Conservation (phyloP, 2,113 vertebrate genomes). For the Aspiorhynchus laticeps region DNA sequence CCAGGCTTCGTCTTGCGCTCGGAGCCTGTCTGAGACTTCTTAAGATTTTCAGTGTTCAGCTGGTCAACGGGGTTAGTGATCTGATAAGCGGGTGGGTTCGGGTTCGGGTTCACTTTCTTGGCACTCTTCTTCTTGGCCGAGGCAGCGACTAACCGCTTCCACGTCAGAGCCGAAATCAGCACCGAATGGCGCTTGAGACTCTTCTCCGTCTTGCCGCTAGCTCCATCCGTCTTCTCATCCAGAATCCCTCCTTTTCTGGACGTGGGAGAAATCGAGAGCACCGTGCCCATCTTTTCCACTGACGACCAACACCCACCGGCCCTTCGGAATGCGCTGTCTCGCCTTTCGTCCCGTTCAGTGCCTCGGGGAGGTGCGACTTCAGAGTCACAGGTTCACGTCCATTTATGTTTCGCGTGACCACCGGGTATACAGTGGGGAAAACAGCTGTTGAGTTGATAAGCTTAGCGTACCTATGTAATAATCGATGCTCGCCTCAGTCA, state of each 20-base stretch:
- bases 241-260: slow-evolving; percentile 75
- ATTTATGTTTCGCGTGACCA: slow-evolving; percentile 55
- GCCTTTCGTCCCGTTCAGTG: slow-evolving; percentile 46
- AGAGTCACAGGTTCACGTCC: slow-evolving; percentile 54
- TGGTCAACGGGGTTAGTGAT: slow-evolving; percentile 67
- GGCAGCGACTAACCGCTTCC: slow-evolving; percentile 87
- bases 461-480: slow-evolving; percentile 33
- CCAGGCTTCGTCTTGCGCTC: slow-evolving; percentile 68
- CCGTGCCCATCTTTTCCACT: slow-evolving; percentile 83
- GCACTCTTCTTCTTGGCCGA: slow-evolving; percentile 90
- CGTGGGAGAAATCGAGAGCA: slow-evolving; percentile 85
- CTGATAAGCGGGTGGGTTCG: slow-evolving; percentile 72
- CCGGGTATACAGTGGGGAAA: slow-evolving; percentile 42
- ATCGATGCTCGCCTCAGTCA: slow-evolving; percentile 47
- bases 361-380: slow-evolving; percentile 48
- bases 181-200: slow-evolving; percentile 84
- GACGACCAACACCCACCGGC: slow-evolving; percentile 60
- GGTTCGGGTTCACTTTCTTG: slow-evolving; percentile 90
- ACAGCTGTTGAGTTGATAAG: slow-evolving; percentile 40
- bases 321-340: slow-evolving; percentile 54
- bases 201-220: slow-evolving; percentile 75
- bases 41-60: slow-evolving; percentile 63
- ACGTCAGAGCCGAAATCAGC: slow-evolving; percentile 86
- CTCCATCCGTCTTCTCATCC: slow-evolving; percentile 65
- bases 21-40: slow-evolving; percentile 62